Percentiles rank a stretch among this genome's conserved stretches.
Evolutionary conservation across 2,113 vertebrate genomes (phyloP).

Genomic region (Chloebia gouldiae): DNA sequence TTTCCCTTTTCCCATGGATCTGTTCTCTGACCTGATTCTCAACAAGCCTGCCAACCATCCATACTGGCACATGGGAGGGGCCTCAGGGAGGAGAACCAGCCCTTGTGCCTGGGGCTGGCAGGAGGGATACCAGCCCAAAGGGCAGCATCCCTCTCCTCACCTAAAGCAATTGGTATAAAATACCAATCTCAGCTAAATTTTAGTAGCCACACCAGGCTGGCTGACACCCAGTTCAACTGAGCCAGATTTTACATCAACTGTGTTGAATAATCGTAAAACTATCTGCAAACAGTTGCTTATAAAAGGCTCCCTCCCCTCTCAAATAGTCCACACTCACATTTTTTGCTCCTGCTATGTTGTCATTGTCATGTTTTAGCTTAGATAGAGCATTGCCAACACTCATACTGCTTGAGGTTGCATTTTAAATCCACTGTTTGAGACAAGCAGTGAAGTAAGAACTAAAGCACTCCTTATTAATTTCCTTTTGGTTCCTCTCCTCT

Average conservation of each 20-base stretch:
- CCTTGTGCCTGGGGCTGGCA: neutral
- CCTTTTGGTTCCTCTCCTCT: too few relatives aligned
- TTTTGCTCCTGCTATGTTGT: neutral
- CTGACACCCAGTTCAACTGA: slow-evolving; percentile 2
- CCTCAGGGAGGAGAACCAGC: neutral
- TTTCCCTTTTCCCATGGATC: neutral
- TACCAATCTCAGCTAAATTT: neutral
- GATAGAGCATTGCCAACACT: neutral
- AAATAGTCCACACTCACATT: neutral
- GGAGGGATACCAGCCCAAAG: neutral
- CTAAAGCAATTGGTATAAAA: neutral
- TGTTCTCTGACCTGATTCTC: neutral
- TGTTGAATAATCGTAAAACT: slow-evolving; percentile 23
- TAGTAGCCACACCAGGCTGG: neutral
- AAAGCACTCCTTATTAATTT: neutral
- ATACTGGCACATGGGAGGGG: neutral
- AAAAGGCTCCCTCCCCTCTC: neutral
- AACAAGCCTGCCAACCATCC: neutral
- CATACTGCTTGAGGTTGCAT: neutral
- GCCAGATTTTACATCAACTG: slow-evolving; percentile 1
- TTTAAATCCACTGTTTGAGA: neutral
- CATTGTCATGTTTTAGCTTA: neutral
- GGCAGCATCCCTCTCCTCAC: neutral
- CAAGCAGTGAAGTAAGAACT: neutral
- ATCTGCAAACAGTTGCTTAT: slow-evolving; percentile 11